These are phyloP conservation scores for Danio kyathit DNA, from an alignment of 2,797 vertebrate species.

Conservation along the genomic window DNA sequence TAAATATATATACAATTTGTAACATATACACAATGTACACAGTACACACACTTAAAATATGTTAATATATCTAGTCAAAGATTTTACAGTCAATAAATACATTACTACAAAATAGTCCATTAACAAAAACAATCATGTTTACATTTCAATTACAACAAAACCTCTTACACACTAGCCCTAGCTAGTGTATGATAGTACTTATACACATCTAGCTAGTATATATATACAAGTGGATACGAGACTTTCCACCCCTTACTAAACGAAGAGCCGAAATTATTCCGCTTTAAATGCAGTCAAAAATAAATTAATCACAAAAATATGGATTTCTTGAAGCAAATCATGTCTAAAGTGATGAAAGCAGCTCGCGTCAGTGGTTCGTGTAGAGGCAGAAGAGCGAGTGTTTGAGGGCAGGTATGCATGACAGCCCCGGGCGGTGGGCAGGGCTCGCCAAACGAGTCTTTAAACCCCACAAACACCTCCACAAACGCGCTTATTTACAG, in stretches of 20 bases:
- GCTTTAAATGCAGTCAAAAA: neutral
- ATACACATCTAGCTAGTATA: too few species aligned
- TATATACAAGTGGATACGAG: neutral
- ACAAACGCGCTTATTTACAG: conserved; percentile 45
- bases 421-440: conserved; percentile 72
- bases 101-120: too few species aligned
- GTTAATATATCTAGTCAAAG: too few species aligned
- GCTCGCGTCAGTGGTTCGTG: neutral
- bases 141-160: too few species aligned
- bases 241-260: neutral
- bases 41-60: too few species aligned
- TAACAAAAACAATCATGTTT: too few species aligned
- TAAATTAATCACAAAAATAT: neutral
- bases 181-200: too few species aligned
- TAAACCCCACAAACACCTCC: neutral
- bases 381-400: neutral
- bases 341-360: neutral
- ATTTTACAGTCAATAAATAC: too few species aligned
- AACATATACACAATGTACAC: too few species aligned
- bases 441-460: conserved; percentile 60
- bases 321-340: neutral
- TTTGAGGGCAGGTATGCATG: conserved; percentile 58
- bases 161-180: too few species aligned
- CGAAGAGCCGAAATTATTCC: neutral
- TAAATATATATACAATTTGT: too few species aligned